These are phyloP conservation scores for Drosophila percnosoma DNA, from an alignment of 2,888 invertebrate species.

Conservation along the genomic window DNA sequence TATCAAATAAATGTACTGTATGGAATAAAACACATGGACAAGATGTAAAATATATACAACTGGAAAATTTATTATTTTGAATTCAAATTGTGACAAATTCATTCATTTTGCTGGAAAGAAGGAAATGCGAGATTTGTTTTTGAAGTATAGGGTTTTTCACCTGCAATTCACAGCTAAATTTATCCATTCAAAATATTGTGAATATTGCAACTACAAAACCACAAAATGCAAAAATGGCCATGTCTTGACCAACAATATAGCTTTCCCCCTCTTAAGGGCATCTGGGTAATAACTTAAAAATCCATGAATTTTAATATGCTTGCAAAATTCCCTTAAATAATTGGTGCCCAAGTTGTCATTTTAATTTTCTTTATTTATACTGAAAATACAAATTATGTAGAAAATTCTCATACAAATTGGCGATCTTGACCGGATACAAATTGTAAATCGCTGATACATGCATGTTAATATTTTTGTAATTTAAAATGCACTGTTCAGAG, in stretches of 20 bases:
- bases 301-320: background rate
- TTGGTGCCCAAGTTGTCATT: slow-evolving; percentile 29
- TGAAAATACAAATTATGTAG: slow-evolving; percentile 82
- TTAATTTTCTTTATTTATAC: slow-evolving; percentile 80
- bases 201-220: background rate
- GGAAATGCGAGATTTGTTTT: background rate
- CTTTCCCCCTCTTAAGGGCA: background rate
- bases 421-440: slow-evolving; percentile 73
- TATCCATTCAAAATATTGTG: background rate
- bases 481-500: slow-evolving; percentile 76
- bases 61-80: background rate
- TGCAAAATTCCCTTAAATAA: background rate
- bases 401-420: slow-evolving; percentile 80
- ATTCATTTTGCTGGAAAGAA: background rate
- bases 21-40: slow-evolving; percentile 49
- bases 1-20: slow-evolving; percentile 41
- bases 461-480: slow-evolving; percentile 51
- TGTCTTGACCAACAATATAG: too few relatives aligned
- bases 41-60: slow-evolving; percentile 25
- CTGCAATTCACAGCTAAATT: background rate
- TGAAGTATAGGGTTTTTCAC: background rate
- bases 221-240: background rate
- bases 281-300: background rate
- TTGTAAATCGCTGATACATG: slow-evolving; percentile 67
- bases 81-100: background rate